Conservation (phyloP, 2,113 vertebrate species). For the Anoura caudifer region DNA sequence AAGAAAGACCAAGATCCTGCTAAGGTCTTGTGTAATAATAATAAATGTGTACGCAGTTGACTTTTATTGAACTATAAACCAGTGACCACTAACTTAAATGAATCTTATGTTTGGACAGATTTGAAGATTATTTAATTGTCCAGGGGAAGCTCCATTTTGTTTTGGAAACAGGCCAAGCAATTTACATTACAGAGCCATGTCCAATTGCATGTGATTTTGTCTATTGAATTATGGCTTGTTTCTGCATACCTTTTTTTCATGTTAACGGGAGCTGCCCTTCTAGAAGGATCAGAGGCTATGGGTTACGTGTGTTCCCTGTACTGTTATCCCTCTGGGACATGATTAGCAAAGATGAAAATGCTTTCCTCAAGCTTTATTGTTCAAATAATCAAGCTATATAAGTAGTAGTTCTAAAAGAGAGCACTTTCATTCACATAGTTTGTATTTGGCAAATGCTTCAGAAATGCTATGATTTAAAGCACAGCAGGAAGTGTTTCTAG, state of each 20-base stretch:
- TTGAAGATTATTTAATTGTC: background rate
- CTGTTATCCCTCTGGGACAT: conserved; percentile 7
- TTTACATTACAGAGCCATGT: conserved; percentile 11
- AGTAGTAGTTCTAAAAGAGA: background rate
- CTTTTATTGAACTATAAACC: background rate
- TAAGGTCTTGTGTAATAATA: background rate
- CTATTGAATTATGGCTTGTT: background rate
- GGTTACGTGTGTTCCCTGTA: background rate
- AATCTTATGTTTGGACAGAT: background rate
- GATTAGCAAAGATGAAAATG: conserved; percentile 38
- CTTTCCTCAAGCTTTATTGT: background rate
- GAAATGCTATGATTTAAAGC: background rate
- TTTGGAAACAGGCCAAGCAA: conserved; percentile 30
- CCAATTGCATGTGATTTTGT: background rate
- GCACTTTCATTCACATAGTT: background rate
- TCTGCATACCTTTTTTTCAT: background rate
- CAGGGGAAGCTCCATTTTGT: background rate
- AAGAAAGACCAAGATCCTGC: background rate
- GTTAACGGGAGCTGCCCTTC: conserved; percentile 48
- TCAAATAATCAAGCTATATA: background rate
- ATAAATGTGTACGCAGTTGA: background rate
- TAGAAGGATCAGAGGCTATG: conserved; percentile 8
- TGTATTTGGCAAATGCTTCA: background rate
- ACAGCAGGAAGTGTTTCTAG: background rate
- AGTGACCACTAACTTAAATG: background rate